Conservation (phyloP, 2,113 vertebrate genomes). For the Podarcis raffonei region DNA sequence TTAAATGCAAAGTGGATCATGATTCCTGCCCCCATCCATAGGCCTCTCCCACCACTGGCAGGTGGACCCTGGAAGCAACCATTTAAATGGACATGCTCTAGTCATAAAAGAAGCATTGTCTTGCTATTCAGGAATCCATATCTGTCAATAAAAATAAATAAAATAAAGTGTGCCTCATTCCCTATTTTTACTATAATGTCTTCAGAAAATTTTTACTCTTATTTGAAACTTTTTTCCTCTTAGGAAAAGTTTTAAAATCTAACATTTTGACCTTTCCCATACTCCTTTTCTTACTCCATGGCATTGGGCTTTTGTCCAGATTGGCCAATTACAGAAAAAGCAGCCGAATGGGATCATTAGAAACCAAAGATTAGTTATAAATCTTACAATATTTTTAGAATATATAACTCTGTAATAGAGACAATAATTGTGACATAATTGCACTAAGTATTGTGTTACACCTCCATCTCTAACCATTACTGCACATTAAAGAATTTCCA, state of each 20-base stretch:
- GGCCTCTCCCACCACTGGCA: too few species aligned
- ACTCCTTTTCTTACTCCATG: neutral
- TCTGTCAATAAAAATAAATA: neutral
- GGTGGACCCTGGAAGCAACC: neutral
- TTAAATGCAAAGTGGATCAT: too few species aligned
- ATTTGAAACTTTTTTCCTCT: neutral
- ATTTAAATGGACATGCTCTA: neutral
- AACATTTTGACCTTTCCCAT: constrained; percentile 21
- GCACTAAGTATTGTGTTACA: neutral
- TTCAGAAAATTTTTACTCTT: neutral
- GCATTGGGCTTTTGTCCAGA: neutral
- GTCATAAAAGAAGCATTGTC: neutral
- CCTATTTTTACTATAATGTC: constrained; percentile 29
- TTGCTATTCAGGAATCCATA: neutral
- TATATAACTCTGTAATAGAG: neutral
- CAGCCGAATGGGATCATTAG: neutral
- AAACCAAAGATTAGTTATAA: neutral
- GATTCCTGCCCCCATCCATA: too few species aligned
- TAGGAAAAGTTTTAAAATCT: neutral
- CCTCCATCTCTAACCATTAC: constrained; percentile 30
- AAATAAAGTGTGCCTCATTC: neutral
- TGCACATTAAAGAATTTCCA: neutral
- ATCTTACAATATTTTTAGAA: constrained; percentile 8
- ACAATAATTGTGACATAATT: constrained; percentile 8
- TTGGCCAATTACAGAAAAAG: constrained; percentile 34